A percentile compares a stretch with the other conserved stretches of the same genome.
Evolutionary conservation across 1,140 invertebrate genomes (phyloP).

Genomic region (Planococcus citri): DNA sequence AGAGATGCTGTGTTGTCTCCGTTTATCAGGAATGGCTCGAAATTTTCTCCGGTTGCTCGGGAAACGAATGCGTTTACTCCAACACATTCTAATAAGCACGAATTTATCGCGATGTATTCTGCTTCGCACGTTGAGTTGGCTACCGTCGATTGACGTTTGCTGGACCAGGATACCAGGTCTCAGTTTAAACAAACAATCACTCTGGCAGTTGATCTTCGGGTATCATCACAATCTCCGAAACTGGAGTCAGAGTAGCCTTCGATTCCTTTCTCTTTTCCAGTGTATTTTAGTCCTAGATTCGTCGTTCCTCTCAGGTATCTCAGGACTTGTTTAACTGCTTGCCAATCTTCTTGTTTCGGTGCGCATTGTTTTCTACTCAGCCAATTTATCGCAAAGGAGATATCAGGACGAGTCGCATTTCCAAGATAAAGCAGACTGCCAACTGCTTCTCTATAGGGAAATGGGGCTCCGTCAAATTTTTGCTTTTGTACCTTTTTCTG

Average conservation of each 20-base stretch:
- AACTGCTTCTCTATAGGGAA: constrained; percentile 32
- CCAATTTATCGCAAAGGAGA: constrained; percentile 31
- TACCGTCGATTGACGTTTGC: constrained; percentile 27
- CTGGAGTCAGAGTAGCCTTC: constrained; percentile 25
- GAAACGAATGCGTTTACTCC: too few species aligned
- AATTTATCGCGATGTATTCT: constrained; percentile 29
- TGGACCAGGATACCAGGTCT: constrained; percentile 26
- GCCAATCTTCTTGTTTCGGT: constrained; percentile 26
- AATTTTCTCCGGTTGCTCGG: too few species aligned
- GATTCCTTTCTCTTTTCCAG: constrained; percentile 20
- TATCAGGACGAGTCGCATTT: constrained; percentile 33
- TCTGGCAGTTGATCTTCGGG: constrained; percentile 29
- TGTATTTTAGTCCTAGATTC: constrained; percentile 21
- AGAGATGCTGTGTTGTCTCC: too few species aligned
- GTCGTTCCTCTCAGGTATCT: constrained; percentile 26
- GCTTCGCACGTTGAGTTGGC: constrained; percentile 29
- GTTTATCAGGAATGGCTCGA: too few species aligned
- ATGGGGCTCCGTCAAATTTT: too few species aligned
- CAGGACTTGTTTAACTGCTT: constrained; percentile 29
- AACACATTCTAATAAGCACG: constrained; percentile 23
- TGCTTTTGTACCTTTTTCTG: constrained; percentile 24
- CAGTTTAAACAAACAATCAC: constrained; percentile 23
- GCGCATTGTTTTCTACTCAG: constrained; percentile 28
- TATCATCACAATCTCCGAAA: constrained; percentile 27
- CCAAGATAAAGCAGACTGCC: constrained; percentile 33